A percentile compares a stretch with the other conserved stretches of the same genome.
Conservation (phyloP, 2,797 vertebrate species). For the Enteromius paludinosus region DNA sequence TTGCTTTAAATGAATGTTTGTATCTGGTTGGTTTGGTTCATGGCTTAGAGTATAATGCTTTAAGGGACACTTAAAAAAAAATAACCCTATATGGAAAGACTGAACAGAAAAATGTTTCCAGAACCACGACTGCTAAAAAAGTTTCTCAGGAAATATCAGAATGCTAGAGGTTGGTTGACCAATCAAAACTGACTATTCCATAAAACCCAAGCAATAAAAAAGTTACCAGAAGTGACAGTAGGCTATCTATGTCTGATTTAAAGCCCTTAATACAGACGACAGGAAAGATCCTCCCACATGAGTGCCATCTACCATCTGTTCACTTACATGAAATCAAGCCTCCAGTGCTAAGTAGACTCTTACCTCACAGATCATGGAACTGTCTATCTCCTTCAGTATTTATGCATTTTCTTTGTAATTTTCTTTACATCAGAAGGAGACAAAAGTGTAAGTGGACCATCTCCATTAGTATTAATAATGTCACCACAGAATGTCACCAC, state of each 20-base stretch:
- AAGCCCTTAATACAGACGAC: neutral
- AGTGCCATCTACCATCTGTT: slow-evolving; percentile 20
- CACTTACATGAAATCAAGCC: neutral
- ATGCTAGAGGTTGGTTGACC: no score
- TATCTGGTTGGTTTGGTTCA: neutral
- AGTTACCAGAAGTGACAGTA: neutral
- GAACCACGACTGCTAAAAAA: neutral
- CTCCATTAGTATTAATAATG: neutral
- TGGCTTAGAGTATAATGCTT: neutral
- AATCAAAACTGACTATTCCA: neutral
- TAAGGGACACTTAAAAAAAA: neutral
- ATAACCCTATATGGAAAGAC: neutral
- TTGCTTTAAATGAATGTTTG: neutral
- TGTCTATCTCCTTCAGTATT: neutral
- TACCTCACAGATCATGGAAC: neutral
- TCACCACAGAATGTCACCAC: neutral
- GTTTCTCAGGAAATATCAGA: neutral
- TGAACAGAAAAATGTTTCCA: neutral
- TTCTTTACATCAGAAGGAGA: no score
- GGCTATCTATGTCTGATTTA: neutral
- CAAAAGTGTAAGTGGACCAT: neutral
- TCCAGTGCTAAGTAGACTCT: neutral
- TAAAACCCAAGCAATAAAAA: neutral
- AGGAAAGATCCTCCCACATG: neutral
- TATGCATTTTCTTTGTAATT: no score